A percentile compares a stretch with the other conserved stretches of the same genome.
These are phyloP conservation scores for Acanthoscelides obtectus DNA, from an alignment of 2,888 invertebrate species.

Conservation along the genomic window DNA sequence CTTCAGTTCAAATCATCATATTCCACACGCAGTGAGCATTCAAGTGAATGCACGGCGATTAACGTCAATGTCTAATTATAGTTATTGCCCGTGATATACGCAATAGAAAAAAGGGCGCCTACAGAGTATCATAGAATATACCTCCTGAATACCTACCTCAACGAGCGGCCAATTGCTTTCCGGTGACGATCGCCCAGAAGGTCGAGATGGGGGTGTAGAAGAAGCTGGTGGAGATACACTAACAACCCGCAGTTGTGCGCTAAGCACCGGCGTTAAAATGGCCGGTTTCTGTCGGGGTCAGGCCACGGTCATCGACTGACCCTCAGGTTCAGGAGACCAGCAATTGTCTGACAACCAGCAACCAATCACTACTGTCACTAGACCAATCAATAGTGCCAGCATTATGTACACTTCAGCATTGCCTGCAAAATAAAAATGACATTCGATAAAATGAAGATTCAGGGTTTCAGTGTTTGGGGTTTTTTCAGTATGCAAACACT, in stretches of 20 bases:
- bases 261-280: slow-evolving; percentile 34
- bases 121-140: not conserved
- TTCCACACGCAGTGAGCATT: no score
- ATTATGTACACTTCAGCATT: slow-evolving; percentile 74
- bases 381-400: slow-evolving; percentile 65
- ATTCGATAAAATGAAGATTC: no score
- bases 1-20: no score
- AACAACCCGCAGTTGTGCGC: slow-evolving; percentile 37
- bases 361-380: slow-evolving; percentile 69
- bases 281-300: slow-evolving; percentile 65
- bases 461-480: no score
- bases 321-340: slow-evolving; percentile 69
- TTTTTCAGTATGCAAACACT: no score
- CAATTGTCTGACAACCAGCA: slow-evolving; percentile 76
- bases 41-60: no score
- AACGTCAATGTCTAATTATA: no score
- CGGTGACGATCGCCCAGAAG: slow-evolving; percentile 31
- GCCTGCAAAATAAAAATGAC: slow-evolving; percentile 43
- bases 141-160: slow-evolving; percentile 25
- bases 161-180: slow-evolving; percentile 47
- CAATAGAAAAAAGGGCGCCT: no score
- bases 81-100: no score
- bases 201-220: slow-evolving; percentile 15
- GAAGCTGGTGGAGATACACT: slow-evolving; percentile 26
- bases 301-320: slow-evolving; percentile 61